phyloP scores from a whole-genome alignment of 2,797 vertebrate species.

The Botia almorhae region DNA sequence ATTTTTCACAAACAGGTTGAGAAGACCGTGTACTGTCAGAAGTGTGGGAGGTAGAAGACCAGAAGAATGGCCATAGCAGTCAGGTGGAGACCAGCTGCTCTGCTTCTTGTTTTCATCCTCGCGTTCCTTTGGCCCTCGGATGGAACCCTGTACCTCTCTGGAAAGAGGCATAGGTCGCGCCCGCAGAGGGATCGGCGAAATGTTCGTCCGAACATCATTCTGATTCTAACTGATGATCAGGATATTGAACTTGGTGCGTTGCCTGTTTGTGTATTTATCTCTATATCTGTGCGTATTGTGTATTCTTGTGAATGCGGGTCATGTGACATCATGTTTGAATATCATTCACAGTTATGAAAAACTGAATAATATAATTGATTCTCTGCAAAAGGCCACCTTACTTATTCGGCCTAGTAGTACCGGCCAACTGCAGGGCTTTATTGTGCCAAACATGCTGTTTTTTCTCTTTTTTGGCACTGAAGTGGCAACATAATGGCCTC shows the following conservation, averaged over 20 bases:
- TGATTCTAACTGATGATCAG: slow-evolving; percentile 97
- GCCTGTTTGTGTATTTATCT: slow-evolving; percentile 23
- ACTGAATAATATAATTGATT: neutral
- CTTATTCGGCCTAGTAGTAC: slow-evolving; percentile 48
- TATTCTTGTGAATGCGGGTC: neutral
- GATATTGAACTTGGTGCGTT: slow-evolving; percentile 94
- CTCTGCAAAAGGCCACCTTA: slow-evolving; percentile 54
- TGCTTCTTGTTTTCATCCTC: slow-evolving; percentile 64
- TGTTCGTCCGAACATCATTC: slow-evolving; percentile 94
- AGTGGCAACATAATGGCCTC: slow-evolving; percentile 77
- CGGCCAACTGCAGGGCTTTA: slow-evolving; percentile 69
- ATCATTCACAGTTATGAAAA: neutral
- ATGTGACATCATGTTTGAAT: neutral
- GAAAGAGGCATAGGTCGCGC: slow-evolving; percentile 85
- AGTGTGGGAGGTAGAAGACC: slow-evolving; percentile 58
- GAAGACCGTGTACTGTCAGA: neutral
- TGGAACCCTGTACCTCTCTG: slow-evolving; percentile 83
- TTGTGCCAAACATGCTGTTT: slow-evolving; percentile 78
- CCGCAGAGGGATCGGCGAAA: slow-evolving; percentile 92
- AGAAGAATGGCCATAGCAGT: slow-evolving; percentile 78
- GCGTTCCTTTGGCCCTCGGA: slow-evolving; percentile 72
- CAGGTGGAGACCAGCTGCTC: slow-evolving; percentile 68
- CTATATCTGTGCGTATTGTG: neutral
- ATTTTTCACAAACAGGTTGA: slow-evolving; percentile 22
- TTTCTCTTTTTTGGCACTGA: slow-evolving; percentile 74